Evolutionary conservation across 2,888 invertebrate genomes (phyloP), one percentile per base, ranked within the genome.

Genomic region (Cheilosia pagana): DNA sequence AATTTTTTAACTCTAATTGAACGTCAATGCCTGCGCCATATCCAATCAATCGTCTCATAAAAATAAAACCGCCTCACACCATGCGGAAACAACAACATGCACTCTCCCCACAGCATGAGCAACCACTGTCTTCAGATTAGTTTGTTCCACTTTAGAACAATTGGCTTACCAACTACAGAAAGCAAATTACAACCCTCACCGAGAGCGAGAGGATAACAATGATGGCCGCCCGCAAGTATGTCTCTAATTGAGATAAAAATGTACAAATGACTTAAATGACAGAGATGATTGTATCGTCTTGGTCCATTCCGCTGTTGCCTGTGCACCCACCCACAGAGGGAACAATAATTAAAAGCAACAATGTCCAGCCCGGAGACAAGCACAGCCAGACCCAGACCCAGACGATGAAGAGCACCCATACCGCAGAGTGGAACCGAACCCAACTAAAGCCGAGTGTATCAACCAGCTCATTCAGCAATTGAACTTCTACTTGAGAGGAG

Each of bases 231-330:
- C 77, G 55, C 82, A 78, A 72, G 82, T 78, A 62, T 67, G 72
- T 78, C 55, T 55, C 78, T 78, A 82, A 82, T 82, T 82, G 78
- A 82, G 77, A 82, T 57, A 78, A 72, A 82, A 67, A 78, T 72
- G 67, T 72, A 48, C 62, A 82, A 72, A 82, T 63, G 77, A 67
- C 71, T 78, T 72, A 72, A 82, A 78, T 48, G 77, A 78, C 67
- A 55, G 10, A 62, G 72, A 77, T 62, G 67, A 82, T 78, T 76
- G 81, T 28, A 28, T 35, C 35, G 35, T 77, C 50, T 50, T 60
- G 60, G 21, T 31, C 60, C 57, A 43, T 23, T 50, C 25, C 39
- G 23, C 8, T 41, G 41, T 28, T 50, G 21, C 21, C 8, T 45
- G 43, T 45, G 43, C 31, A 52, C 74, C 53, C 45, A 52, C 48